Evolutionary conservation across 1,140 invertebrate species (phyloP).

Genomic region (Schlechtendalia chinensis): DNA sequence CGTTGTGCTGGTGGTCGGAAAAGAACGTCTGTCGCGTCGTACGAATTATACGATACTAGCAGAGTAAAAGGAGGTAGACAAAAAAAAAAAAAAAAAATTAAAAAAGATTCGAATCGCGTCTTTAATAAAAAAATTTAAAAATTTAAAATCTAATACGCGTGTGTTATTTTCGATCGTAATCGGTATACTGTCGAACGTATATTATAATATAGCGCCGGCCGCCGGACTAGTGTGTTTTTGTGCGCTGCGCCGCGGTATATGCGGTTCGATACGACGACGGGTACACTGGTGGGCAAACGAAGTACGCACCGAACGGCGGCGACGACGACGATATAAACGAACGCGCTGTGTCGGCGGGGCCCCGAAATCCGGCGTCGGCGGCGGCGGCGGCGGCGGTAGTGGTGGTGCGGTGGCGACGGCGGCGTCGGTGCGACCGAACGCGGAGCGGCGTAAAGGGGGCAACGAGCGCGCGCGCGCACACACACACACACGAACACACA

Average conservation of each 20-base stretch:
- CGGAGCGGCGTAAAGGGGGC: slow-evolving; percentile 2
- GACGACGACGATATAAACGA: slow-evolving; percentile 25
- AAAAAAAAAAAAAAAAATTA: too few species aligned
- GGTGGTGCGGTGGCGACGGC: not conserved
- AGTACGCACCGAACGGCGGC: slow-evolving; percentile 12
- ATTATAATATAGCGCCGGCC: too few species aligned
- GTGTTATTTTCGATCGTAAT: too few species aligned
- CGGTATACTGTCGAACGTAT: not conserved
- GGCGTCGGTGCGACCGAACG: not conserved
- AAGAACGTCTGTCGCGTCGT: too few species aligned
- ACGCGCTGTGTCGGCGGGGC: slow-evolving; percentile 36
- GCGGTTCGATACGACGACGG: slow-evolving; percentile 41
- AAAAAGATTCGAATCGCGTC: too few species aligned
- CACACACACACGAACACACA: not conserved
- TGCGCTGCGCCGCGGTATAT: slow-evolving; percentile 32
- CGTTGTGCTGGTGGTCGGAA: too few species aligned
- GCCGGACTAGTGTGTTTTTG: too few species aligned
- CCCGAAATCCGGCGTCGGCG: slow-evolving; percentile 29
- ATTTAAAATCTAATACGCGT: too few species aligned
- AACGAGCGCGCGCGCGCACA: not conserved
- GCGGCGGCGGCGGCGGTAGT: not conserved
- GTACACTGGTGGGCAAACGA: slow-evolving; percentile 42
- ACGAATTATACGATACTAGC: too few species aligned
- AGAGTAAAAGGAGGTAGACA: too few species aligned
- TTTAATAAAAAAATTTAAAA: too few species aligned